Conservation (phyloP, 2,797 vertebrate genomes). For the Peromyscus melanophrys region DNA sequence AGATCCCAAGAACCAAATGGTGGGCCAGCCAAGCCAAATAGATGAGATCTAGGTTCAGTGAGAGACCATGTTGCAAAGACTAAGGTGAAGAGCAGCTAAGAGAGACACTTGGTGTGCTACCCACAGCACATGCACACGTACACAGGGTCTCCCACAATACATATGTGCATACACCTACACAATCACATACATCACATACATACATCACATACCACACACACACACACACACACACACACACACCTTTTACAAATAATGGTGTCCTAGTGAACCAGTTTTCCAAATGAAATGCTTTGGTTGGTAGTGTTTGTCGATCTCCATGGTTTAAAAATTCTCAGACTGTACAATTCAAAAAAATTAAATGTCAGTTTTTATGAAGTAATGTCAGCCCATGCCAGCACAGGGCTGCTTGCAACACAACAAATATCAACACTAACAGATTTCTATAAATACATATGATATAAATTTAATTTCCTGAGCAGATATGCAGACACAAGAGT, state of each 20-base stretch:
- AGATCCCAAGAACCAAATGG: background rate
- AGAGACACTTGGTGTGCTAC: background rate
- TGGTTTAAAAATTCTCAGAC: background rate
- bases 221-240: background rate
- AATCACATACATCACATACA: background rate
- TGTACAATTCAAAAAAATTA: slow-evolving; percentile 44
- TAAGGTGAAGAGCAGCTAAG: background rate
- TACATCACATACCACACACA: background rate
- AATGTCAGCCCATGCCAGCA: background rate
- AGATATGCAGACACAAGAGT: slow-evolving; percentile 4
- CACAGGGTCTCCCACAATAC: background rate
- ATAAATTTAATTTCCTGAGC: slow-evolving; percentile 78
- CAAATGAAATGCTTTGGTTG: background rate
- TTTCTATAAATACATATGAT: slow-evolving; percentile 64
- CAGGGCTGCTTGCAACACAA: slow-evolving; percentile 14
- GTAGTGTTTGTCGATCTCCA: background rate
- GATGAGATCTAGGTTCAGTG: background rate
- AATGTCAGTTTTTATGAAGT: background rate
- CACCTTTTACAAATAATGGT: background rate
- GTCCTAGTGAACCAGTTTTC: background rate
- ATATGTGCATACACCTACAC: background rate
- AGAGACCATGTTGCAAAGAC: background rate
- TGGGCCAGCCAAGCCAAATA: background rate
- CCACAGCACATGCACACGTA: background rate
- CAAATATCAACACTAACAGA: background rate